Conservation (phyloP, 2,797 vertebrate species). For the Coilia nasus region DNA sequence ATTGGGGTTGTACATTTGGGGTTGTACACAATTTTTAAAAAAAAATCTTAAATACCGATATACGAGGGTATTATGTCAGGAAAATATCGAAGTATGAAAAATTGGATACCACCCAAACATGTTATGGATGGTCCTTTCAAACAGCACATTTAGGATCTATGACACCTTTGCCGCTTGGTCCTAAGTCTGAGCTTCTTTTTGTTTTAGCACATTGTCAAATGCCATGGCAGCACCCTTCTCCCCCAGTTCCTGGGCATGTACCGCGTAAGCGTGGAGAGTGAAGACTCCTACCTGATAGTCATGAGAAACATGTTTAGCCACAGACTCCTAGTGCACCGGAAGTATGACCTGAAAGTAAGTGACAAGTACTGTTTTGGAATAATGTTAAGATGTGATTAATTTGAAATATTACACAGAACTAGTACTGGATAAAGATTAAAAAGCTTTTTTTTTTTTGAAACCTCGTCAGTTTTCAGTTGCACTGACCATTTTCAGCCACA, state of each 20-base stretch:
- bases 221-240: constrained; percentile 89
- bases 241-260: constrained; percentile 96
- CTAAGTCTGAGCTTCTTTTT: constrained; percentile 5
- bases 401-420: neutral
- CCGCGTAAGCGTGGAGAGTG: constrained; percentile 89
- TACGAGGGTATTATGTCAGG: too few species aligned
- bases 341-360: constrained; percentile 93
- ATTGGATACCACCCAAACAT: too few species aligned
- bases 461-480: neutral
- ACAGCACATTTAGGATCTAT: too few species aligned
- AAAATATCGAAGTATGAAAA: too few species aligned
- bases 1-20: too few species aligned
- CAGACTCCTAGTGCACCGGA: constrained; percentile 88
- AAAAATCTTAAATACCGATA: too few species aligned
- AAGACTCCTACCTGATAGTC: constrained; percentile 91
- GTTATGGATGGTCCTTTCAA: neutral
- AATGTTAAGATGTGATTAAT: too few species aligned
- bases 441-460: neutral
- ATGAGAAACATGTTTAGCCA: constrained; percentile 98
- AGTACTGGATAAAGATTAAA: neutral
- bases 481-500: neutral
- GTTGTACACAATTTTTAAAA: too few species aligned
- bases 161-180: neutral
- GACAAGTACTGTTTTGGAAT: too few species aligned
- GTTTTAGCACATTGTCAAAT: constrained; percentile 90